phyloP scores from a whole-genome alignment of 2,113 vertebrate species.

The Calidris pugnax region DNA sequence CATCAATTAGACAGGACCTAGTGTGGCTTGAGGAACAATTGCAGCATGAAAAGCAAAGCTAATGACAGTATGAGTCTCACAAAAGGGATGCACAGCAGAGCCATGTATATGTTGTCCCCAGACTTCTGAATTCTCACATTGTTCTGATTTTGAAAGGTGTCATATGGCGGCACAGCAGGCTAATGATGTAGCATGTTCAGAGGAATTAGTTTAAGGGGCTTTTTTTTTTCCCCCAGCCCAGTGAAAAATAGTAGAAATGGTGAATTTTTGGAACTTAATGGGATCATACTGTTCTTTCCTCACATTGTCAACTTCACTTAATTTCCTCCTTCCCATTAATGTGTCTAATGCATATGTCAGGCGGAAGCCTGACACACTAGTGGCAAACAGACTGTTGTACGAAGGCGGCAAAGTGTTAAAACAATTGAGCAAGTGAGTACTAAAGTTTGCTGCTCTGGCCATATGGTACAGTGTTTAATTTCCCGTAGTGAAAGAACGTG shows the following conservation, averaged over 20 bases:
- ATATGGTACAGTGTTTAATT: constrained; percentile 86
- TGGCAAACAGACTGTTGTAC: constrained; percentile 80
- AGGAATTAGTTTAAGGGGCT: constrained; percentile 58
- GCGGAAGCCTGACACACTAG: constrained; percentile 71
- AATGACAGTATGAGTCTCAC: background rate
- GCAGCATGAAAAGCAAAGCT: background rate
- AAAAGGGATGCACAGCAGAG: background rate
- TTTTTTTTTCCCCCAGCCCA: background rate
- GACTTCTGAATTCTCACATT: constrained; percentile 55
- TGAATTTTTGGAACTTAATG: constrained; percentile 75
- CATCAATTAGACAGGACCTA: background rate
- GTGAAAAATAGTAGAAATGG: constrained; percentile 69
- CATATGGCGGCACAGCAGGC: constrained; percentile 73
- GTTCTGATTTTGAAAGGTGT: constrained; percentile 60
- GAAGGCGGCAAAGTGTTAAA: constrained; percentile 85
- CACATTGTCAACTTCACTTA: constrained; percentile 77
- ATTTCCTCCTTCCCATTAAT: constrained; percentile 76
- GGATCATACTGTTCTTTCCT: constrained; percentile 77
- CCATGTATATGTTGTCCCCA: background rate
- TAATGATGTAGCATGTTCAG: constrained; percentile 65
- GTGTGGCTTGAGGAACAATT: background rate
- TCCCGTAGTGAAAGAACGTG: constrained; percentile 80
- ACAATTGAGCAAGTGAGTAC: constrained; percentile 81
- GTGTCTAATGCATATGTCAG: constrained; percentile 81
- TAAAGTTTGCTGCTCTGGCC: constrained; percentile 82